Evolutionary conservation across 2,888 invertebrate genomes (phyloP).

Genomic region (Heliothis peltigera): DNA sequence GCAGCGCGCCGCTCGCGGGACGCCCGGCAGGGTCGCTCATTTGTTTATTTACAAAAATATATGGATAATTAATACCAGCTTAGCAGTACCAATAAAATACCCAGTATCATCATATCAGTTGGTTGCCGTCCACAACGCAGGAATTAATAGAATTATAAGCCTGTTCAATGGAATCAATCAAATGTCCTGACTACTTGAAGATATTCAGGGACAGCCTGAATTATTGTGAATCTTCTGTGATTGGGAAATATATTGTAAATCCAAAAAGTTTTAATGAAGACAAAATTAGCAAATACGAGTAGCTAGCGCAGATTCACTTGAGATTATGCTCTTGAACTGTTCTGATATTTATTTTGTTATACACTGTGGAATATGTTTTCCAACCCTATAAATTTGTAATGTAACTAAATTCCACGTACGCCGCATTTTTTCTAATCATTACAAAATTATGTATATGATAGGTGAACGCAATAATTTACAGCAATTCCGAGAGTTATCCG

Average conservation of each 20-base stretch:
- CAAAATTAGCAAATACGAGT: background rate
- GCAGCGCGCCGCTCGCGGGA: slow-evolving; percentile 7
- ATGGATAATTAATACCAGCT: background rate
- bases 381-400: background rate
- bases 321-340: background rate
- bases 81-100: too few species aligned
- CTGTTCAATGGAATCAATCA: background rate
- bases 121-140: too few species aligned
- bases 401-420: background rate
- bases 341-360: background rate
- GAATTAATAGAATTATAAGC: background rate
- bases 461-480: slow-evolving; percentile 59
- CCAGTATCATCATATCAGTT: too few species aligned
- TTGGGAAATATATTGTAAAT: too few species aligned
- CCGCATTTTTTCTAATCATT: slow-evolving; percentile 52
- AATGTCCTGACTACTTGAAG: background rate
- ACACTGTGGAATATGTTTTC: background rate
- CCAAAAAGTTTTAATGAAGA: background rate
- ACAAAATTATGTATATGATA: slow-evolving; percentile 57
- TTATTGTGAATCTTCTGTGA: too few species aligned
- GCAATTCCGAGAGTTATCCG: slow-evolving; percentile 46
- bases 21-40: background rate
- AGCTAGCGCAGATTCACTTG: background rate
- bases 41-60: background rate
- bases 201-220: background rate